A percentile compares a stretch with the other conserved stretches of the same genome.
phyloP scores from a whole-genome alignment of 1,140 invertebrate species.

The Stegodyphus mimosarum region DNA sequence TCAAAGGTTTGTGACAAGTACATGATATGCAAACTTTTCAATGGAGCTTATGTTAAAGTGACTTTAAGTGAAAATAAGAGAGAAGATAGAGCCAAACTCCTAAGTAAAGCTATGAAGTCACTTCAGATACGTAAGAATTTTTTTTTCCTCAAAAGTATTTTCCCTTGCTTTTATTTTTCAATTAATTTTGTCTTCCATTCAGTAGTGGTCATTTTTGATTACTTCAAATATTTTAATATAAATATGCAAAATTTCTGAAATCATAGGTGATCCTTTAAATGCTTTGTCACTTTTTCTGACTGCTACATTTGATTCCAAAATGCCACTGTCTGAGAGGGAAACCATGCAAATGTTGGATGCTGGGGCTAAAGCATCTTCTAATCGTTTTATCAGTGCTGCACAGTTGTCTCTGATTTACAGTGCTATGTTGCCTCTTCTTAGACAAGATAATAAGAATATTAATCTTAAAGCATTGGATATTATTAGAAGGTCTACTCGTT shows the following conservation, averaged over 20 bases:
- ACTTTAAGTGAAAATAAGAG: conserved; percentile 23
- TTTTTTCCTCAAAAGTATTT: background rate
- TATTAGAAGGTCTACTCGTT: conserved; percentile 20
- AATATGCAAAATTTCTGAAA: too few species aligned
- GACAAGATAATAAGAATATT: conserved; percentile 4
- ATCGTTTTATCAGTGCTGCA: conserved; percentile 29
- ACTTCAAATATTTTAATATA: too few species aligned
- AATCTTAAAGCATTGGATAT: conserved; percentile 41
- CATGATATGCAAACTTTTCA: conserved; percentile 28
- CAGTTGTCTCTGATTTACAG: conserved; percentile 45
- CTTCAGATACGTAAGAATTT: background rate
- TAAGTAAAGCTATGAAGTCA: conserved; percentile 12
- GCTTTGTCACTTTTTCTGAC: conserved; percentile 27
- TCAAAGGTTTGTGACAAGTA: conserved; percentile 56
- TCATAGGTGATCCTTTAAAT: background rate
- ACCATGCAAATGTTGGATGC: conserved; percentile 24
- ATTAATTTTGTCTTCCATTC: too few species aligned
- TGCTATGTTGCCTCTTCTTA: conserved; percentile 31
- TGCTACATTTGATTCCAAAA: conserved; percentile 21
- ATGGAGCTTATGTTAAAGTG: conserved; percentile 18
- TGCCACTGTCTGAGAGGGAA: conserved; percentile 3
- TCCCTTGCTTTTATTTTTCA: too few species aligned
- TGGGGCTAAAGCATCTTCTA: conserved; percentile 15
- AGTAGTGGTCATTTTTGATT: too few species aligned
- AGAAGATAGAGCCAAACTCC: conserved; percentile 24